Conservation (phyloP, 2,113 vertebrate genomes). For the Tretioscincus oriximinensis region DNA sequence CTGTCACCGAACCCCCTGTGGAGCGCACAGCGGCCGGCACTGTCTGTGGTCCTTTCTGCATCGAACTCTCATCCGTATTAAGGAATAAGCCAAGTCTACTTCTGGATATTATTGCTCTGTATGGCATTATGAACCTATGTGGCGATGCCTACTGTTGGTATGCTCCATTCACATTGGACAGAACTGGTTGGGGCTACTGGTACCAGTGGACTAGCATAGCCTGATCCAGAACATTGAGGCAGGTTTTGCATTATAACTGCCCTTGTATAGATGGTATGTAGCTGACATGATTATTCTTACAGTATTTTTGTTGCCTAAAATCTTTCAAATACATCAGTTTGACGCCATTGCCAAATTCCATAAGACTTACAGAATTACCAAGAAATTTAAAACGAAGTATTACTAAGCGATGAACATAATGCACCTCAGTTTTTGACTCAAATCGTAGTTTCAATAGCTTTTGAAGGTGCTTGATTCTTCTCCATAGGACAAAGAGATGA, state of each 20-base stretch:
- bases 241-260: not conserved
- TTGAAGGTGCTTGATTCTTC: not conserved
- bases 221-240: no score
- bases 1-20: no score
- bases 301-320: not conserved
- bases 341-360: conserved; percentile 1
- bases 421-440: not conserved
- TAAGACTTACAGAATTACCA: not conserved
- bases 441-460: conserved; percentile 28
- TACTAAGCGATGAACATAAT: not conserved
- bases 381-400: not conserved
- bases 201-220: not conserved
- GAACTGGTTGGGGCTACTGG: no score
- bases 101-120: no score
- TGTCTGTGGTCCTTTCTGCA: no score
- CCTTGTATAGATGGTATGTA: not conserved
- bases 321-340: not conserved
- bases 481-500: conserved; percentile 21
- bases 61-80: no score
- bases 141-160: no score
- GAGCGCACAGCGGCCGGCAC: no score
- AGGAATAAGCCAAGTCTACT: no score
- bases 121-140: no score
- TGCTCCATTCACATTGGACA: no score
- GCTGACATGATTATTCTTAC: not conserved